phyloP scores from a whole-genome alignment of 1,140 invertebrate genomes.

The Drosophila santomea region DNA sequence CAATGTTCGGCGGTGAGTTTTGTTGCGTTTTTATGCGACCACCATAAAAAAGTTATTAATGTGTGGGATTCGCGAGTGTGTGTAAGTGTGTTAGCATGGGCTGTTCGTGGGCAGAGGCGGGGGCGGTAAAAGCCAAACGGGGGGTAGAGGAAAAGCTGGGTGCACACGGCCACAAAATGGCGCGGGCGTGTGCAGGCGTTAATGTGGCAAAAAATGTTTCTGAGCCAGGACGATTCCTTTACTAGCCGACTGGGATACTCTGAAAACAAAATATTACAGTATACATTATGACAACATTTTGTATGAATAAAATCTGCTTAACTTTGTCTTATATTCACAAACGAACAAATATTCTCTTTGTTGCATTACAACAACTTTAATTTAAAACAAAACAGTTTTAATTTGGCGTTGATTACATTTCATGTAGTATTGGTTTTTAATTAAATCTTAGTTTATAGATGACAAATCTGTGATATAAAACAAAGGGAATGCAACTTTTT shows the following conservation, averaged over 20 bases:
- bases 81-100: constrained; percentile 8
- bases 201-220: constrained; percentile 80
- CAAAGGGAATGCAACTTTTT: neutral
- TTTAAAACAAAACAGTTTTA: no score
- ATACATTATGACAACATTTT: no score
- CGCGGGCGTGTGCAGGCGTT: constrained; percentile 78
- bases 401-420: no score
- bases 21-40: constrained; percentile 77
- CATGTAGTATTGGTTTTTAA: no score
- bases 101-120: neutral
- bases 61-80: constrained; percentile 31
- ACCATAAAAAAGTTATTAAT: constrained; percentile 82
- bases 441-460: neutral
- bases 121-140: neutral
- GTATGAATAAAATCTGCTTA: no score
- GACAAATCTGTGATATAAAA: neutral
- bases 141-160: constrained; percentile 30
- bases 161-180: constrained; percentile 62
- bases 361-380: no score
- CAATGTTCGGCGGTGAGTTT: constrained; percentile 74
- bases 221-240: constrained; percentile 13
- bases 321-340: no score
- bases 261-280: neutral
- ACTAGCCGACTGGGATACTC: neutral
- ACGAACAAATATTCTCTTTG: no score